Conservation (phyloP, 2,113 vertebrate genomes). For the Pterocles gutturalis region DNA sequence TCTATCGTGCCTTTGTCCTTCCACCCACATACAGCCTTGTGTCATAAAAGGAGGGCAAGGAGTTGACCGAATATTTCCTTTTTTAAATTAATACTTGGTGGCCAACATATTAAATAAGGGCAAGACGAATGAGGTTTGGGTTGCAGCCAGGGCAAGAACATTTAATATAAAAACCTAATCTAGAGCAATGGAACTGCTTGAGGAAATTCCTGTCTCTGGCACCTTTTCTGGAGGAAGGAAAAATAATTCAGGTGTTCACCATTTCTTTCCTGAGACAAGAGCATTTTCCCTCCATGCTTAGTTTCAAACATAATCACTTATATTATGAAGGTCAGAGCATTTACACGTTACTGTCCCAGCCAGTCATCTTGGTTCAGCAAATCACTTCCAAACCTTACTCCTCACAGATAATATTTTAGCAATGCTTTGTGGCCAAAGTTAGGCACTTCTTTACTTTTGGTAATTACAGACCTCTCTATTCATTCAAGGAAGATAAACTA, state of each 20-base stretch:
- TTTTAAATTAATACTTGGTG: not conserved
- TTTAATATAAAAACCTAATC: not conserved
- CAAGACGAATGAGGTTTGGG: not conserved
- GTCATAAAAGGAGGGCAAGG: not conserved
- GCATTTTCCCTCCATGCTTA: not conserved
- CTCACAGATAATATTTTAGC: not conserved
- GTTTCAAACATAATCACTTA: not conserved
- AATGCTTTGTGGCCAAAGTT: not conserved
- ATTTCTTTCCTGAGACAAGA: not conserved
- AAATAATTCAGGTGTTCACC: not conserved
- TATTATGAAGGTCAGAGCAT: not conserved
- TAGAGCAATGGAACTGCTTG: not conserved
- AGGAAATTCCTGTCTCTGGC: not conserved
- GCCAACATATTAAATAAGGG: not conserved
- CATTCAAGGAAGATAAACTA: not conserved
- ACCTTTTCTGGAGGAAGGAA: not conserved
- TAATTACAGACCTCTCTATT: not conserved
- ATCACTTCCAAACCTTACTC: not conserved
- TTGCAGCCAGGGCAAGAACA: not conserved
- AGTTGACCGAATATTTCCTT: not conserved
- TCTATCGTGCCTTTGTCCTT: not conserved
- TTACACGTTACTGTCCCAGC: not conserved
- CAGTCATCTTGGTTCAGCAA: not conserved
- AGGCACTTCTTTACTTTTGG: not conserved
- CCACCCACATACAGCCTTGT: not conserved